Percentiles rank a stretch among this genome's conserved stretches.
phyloP scores from a whole-genome alignment of 2,113 vertebrate species.

The Acinonyx jubatus region DNA sequence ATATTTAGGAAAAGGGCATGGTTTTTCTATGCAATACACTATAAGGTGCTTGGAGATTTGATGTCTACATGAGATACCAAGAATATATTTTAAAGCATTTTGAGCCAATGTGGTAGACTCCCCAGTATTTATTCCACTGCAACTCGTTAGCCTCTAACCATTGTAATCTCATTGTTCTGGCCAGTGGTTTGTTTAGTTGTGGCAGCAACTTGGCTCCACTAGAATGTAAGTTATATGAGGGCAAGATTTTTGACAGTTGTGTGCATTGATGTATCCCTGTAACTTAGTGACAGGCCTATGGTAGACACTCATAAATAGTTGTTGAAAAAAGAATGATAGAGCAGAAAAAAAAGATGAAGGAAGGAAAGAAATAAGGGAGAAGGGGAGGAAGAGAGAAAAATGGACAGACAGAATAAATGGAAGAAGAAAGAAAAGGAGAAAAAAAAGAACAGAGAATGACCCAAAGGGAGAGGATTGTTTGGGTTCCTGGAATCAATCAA shows the following conservation, averaged over 20 bases:
- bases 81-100: not conserved
- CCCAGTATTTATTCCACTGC: not conserved
- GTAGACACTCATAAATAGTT: not conserved
- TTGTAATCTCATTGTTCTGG: not conserved
- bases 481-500: not conserved
- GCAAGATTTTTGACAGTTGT: not conserved
- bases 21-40: not conserved
- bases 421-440: not conserved
- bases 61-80: not conserved
- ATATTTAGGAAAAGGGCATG: not conserved
- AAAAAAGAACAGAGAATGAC: not conserved
- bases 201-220: not conserved
- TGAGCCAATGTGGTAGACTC: not conserved
- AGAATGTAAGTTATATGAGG: not conserved
- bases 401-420: not conserved
- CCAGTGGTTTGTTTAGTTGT: not conserved
- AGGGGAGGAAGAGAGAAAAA: not conserved
- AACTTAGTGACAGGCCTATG: not conserved
- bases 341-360: not conserved
- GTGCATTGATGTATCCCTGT: not conserved
- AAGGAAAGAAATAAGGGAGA: not conserved
- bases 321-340: not conserved
- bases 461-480: not conserved
- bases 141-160: not conserved
- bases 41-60: not conserved